These are phyloP conservation scores for Psilopsiagon aurifrons DNA, from an alignment of 2,113 vertebrate species.

Conservation along the genomic window DNA sequence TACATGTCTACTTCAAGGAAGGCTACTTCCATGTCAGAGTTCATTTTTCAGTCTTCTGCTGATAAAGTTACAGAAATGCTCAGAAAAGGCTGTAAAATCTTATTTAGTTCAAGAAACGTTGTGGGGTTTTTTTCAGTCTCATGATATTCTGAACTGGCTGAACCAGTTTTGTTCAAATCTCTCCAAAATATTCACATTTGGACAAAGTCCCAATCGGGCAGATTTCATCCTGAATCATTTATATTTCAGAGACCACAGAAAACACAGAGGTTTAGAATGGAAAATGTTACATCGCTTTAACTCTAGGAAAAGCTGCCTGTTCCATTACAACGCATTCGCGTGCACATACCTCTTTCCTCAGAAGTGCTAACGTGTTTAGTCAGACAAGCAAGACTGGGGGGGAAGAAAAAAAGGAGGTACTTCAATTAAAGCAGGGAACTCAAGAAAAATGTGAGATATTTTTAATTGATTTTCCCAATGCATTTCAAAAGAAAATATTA, in stretches of 20 bases:
- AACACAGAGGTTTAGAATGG: slow-evolving; percentile 24
- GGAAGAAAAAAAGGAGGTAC: not conserved
- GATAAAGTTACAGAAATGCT: slow-evolving; percentile 18
- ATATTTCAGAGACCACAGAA: slow-evolving; percentile 48
- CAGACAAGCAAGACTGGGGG: slow-evolving; percentile 1
- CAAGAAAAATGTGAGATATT: slow-evolving; percentile 46
- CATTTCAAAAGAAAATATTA: slow-evolving; percentile 67
- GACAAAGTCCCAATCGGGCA: not conserved
- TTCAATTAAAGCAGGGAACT: slow-evolving; percentile 25
- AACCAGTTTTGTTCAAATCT: slow-evolving; percentile 33
- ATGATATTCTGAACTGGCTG: slow-evolving; percentile 16
- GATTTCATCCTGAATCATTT: slow-evolving; percentile 57
- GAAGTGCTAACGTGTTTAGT: slow-evolving; percentile 12
- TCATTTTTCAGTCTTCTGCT: slow-evolving; percentile 44
- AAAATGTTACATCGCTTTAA: slow-evolving; percentile 23
- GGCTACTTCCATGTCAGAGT: slow-evolving; percentile 36
- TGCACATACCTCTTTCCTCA: slow-evolving; percentile 25
- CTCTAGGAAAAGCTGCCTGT: slow-evolving; percentile 16
- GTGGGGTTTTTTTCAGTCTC: not conserved
- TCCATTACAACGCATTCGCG: not conserved
- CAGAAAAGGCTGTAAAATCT: not conserved
- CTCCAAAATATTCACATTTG: slow-evolving; percentile 50
- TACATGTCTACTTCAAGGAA: slow-evolving; percentile 36
- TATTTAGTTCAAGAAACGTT: not conserved
- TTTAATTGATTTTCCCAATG: not conserved